Percentiles rank a stretch among this genome's conserved stretches.
phyloP scores from a whole-genome alignment of 2,797 vertebrate genomes.

The Potorous gilbertii region DNA sequence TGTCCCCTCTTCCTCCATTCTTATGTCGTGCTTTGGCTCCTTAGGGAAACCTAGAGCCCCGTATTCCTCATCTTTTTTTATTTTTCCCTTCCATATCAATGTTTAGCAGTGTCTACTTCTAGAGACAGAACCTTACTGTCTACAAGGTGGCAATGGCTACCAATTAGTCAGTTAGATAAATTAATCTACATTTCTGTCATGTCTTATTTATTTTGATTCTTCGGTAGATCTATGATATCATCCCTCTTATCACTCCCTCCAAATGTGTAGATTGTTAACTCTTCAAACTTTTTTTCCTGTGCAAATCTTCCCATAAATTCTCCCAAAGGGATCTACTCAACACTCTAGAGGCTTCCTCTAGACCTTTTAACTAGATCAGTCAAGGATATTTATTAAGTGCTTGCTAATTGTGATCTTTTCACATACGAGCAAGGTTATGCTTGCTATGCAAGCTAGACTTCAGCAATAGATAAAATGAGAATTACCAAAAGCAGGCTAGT shows the following conservation, averaged over 20 bases:
- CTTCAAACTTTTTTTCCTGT: neutral
- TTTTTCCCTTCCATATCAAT: neutral
- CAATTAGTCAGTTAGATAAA: neutral
- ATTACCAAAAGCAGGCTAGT: neutral
- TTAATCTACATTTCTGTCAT: neutral
- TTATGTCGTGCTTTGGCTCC: too few species aligned
- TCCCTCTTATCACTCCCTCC: neutral
- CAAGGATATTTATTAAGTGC: neutral
- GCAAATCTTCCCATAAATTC: neutral
- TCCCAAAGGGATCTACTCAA: neutral
- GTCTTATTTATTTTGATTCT: neutral
- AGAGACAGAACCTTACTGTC: slow-evolving; percentile 8
- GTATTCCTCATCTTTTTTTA: neutral
- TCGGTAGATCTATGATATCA: neutral
- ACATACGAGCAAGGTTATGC: neutral
- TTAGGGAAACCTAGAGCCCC: too few species aligned
- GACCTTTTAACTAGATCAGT: neutral
- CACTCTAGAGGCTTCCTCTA: too few species aligned
- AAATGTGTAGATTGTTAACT: neutral
- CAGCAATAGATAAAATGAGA: neutral
- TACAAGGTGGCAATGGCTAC: neutral
- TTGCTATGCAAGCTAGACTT: neutral
- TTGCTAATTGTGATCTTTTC: neutral
- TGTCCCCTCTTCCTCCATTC: too few species aligned
- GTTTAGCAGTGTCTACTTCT: neutral